Evolutionary conservation across 2,113 vertebrate species (phyloP).

Genomic region (Regulus satrapa): DNA sequence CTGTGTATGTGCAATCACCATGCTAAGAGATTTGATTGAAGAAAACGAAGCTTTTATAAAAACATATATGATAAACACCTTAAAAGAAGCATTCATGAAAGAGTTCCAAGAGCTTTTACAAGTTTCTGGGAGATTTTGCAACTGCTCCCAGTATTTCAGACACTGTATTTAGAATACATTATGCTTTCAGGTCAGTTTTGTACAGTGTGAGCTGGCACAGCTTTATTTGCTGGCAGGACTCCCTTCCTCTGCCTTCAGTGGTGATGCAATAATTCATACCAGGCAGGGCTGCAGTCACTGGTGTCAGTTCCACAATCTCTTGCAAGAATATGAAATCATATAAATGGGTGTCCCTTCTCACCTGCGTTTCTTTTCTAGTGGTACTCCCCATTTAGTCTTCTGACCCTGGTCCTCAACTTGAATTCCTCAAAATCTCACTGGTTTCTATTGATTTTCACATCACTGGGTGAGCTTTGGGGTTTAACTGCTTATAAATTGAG

Average conservation of each 20-base stretch:
- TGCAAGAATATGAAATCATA: not conserved
- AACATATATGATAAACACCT: not conserved
- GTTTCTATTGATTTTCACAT: not conserved
- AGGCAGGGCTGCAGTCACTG: not conserved
- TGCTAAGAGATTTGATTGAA: not conserved
- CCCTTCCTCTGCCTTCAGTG: not conserved
- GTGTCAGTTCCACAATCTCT: not conserved
- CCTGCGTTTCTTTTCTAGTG: not conserved
- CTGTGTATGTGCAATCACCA: not conserved
- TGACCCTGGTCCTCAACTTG: not conserved
- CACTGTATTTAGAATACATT: not conserved
- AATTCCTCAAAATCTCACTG: not conserved
- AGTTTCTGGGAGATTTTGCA: not conserved
- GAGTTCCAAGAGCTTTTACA: not conserved
- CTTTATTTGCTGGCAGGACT: not conserved
- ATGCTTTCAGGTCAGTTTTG: not conserved
- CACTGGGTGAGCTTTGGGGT: not conserved
- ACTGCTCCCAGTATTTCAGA: not conserved
- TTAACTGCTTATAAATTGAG: constrained; percentile 21
- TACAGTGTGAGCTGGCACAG: not conserved
- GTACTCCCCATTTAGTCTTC: not conserved
- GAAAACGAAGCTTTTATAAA: not conserved
- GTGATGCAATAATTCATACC: not conserved
- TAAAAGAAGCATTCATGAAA: not conserved
- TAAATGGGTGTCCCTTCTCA: not conserved